Evolutionary conservation across 1,140 invertebrate species (phyloP), one percentile per base, ranked within the genome.

Genomic region (Nylanderia fulva): DNA sequence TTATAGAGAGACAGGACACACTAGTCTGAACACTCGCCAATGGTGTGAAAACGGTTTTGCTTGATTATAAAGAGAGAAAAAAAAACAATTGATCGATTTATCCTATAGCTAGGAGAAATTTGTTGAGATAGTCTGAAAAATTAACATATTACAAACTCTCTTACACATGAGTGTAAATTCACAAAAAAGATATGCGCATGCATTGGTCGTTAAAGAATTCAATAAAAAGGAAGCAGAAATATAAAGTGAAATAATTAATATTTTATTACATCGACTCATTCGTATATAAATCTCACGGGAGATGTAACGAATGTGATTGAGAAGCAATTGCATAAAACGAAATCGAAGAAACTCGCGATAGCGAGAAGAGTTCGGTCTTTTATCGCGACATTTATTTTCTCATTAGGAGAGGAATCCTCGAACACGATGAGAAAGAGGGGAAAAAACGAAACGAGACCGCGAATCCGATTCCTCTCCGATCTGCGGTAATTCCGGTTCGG

Each of bases 341-440:
- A n/a, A 8, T 18, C 21, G 29, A 48, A 36, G 60, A 42, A 21
- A 29, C 29, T 11, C n/a, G 29, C 48, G 45, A 80, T 68, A 54
- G 21, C 60, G 27, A 13, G 24, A 8, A 64, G 66, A 71, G n/a
- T 71, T 71, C 52, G 18, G 66, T 71, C 39, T 45, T 72, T 48
- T 36, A 72, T 71, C 48, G 64, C 27, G 64, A 71, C 64, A 58
- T 82, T 82, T 72, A 72, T 82, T 82, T 82, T 82, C 66, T 71
- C 52, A 45, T 72, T 71, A 72, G 36, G 42, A 45, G n/a, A 36
- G 39, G n/a, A 72, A 45, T 29, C 68, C 36, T 80, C 66, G 24
- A 27, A 24, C 9, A n/a, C 7, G 29, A 33, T 11, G 66, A 56
- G 7, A 27, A 3, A 45, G 39, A 71, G 24, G n/a, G 21, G 2